These are phyloP conservation scores for Myotis vivesi DNA, from an alignment of 2,797 vertebrate species.

Conservation along the genomic window DNA sequence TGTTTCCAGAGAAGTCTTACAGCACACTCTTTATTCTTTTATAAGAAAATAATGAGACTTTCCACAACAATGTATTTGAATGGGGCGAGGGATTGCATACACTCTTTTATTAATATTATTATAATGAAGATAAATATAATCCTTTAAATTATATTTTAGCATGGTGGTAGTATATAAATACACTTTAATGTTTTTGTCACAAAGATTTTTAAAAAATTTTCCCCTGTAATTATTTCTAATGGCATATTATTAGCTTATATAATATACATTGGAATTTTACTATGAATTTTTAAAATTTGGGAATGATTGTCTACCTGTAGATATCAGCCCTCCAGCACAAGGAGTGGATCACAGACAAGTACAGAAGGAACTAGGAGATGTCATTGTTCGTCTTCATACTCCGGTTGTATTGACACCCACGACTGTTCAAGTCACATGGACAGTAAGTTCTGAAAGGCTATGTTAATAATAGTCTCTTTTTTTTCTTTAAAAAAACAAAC, in stretches of 20 bases:
- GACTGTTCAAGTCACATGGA: conserved; percentile 97
- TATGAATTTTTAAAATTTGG: neutral
- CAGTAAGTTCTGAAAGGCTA: conserved; percentile 85
- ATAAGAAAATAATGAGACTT: neutral
- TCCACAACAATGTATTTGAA: neutral
- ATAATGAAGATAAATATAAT: neutral
- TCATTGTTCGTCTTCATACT: conserved; percentile 95
- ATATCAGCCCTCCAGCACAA: conserved; percentile 98
- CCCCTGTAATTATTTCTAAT: neutral
- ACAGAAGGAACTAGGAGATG: conserved; percentile 97
- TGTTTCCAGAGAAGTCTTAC: neutral
- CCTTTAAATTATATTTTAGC: neutral
- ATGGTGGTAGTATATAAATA: neutral
- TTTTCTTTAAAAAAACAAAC: neutral
- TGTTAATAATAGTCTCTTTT: neutral
- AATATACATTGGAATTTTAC: neutral
- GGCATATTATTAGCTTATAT: neutral
- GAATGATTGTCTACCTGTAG: conserved; percentile 79
- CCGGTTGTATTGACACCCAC: conserved; percentile 95
- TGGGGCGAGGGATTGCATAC: neutral
- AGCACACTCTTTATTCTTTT: neutral
- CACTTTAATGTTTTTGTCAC: neutral
- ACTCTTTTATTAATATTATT: neutral
- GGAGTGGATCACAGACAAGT: conserved; percentile 98
- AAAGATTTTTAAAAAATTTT: neutral